These are phyloP conservation scores for Vespertilio murinus DNA, from an alignment of 2,797 vertebrate species.

Conservation along the genomic window DNA sequence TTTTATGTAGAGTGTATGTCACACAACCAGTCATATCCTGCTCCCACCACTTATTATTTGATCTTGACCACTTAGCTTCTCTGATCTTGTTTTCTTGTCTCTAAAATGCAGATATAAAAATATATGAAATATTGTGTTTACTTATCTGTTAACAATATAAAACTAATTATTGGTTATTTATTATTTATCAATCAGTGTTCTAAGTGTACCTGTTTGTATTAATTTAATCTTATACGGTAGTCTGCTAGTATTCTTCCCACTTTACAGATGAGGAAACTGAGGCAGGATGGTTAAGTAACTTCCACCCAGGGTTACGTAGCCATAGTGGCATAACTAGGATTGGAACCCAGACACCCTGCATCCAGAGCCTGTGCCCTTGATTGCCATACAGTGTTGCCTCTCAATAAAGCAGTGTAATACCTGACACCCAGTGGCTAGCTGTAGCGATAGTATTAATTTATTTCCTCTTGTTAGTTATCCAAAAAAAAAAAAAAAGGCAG, in stretches of 20 bases:
- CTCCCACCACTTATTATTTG: not conserved
- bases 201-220: not conserved
- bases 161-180: conserved; percentile 29
- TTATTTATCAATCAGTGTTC: not conserved
- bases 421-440: not conserved
- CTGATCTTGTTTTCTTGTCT: conserved; percentile 15
- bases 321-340: not conserved
- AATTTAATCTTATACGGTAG: not conserved
- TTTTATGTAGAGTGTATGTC: not conserved
- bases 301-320: not conserved
- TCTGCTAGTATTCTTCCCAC: not conserved
- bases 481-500: not conserved
- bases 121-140: not conserved
- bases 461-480: not conserved
- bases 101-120: not conserved
- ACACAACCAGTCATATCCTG: not conserved
- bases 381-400: not conserved
- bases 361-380: not conserved
- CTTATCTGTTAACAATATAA: not conserved
- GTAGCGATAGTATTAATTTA: not conserved
- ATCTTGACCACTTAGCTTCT: conserved; percentile 1
- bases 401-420: not conserved
- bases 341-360: not conserved
- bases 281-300: not conserved
- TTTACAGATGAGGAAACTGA: conserved; percentile 25